Evolutionary conservation across 2,113 vertebrate species (phyloP).

Genomic region (Carassius gibelio): DNA sequence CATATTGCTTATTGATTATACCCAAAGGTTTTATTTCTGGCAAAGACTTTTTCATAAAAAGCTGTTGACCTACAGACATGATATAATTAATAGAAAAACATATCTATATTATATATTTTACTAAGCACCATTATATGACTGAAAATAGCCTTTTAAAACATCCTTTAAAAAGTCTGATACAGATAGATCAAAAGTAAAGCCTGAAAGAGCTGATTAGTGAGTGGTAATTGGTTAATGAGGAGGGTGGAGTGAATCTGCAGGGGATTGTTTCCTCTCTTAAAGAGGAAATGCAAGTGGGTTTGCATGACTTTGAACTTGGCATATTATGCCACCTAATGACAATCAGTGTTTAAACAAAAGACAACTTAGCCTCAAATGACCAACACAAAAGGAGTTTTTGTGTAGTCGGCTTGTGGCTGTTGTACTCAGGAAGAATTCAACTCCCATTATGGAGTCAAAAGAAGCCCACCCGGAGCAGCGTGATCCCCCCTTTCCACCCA

Average conservation of each 20-base stretch:
- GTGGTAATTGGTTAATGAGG: slow-evolving; percentile 15
- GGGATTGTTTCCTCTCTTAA: slow-evolving; percentile 42
- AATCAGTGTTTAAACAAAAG: slow-evolving; percentile 65
- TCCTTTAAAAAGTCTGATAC: neutral
- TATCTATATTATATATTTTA: no score
- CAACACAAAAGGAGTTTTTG: slow-evolving; percentile 57
- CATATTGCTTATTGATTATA: slow-evolving; percentile 68
- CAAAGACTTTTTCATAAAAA: slow-evolving; percentile 42
- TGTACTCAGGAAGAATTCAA: slow-evolving; percentile 59
- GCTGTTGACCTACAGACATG: slow-evolving; percentile 50
- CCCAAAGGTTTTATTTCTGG: slow-evolving; percentile 43
- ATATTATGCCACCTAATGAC: slow-evolving; percentile 56
- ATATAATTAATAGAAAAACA: slow-evolving; percentile 53
- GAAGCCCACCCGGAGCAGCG: slow-evolving; percentile 47
- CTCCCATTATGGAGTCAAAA: slow-evolving; percentile 67
- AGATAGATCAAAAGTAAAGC: neutral
- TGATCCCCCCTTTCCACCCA: slow-evolving; percentile 31
- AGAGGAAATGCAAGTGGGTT: slow-evolving; percentile 52
- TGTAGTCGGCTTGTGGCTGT: slow-evolving; percentile 42
- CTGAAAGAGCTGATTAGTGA: neutral
- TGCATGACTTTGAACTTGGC: slow-evolving; percentile 63
- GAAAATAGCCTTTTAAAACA: neutral
- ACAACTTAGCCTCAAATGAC: slow-evolving; percentile 34
- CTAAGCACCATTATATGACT: neutral
- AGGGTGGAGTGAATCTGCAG: slow-evolving; percentile 2